Evolutionary conservation across 2,797 vertebrate species (phyloP), one percentile per base, ranked within the genome.

Genomic region (Acipenser ruthenus): DNA sequence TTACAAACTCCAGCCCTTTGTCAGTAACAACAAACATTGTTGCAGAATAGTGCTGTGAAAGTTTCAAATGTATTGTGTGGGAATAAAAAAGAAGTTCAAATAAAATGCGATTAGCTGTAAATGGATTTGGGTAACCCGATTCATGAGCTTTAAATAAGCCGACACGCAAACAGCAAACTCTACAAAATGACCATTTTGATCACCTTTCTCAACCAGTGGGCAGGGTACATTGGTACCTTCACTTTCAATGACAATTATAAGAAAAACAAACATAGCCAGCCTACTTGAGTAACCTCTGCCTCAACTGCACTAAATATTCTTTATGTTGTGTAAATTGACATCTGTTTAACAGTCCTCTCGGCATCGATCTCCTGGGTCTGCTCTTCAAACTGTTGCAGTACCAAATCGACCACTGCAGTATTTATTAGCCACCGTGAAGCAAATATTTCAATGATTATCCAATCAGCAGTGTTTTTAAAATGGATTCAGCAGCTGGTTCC

Each of bases 381-480:
- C 74, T 82, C 81, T 85, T 83, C 81, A 37, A 79, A 13, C 55
- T 58, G 55, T 58, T 58, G 12, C 12, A 9, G 15, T 18, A 56
- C 10, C 11, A 77, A 70, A 71, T 70, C 70, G 81, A 70, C 71
- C 80, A 81, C 80, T 80, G 76, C 75, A 47, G 2, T 70, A 79
- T 79, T 10, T 0, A 75, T 75, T 74, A 71, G 69, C 79, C 80
- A 78, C 74, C 75, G 55, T 70, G 69, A 72, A 85, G 77, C 80
- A 80, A 83, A 81, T 79, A 79, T 82, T 80, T 83, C 79, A 80
- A 79, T 37, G 23, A 37, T 80, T 80, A 79, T 77, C 77, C 79
- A 81, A 78, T 80, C 78, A 82, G 73, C 68, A 67, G 66, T 0
- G 0, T 70, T 81, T 58, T 58, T 37, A 37, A 37, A 37, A 37